Evolutionary conservation across 2,888 invertebrate species (phyloP).

Genomic region (Branchipolynoe longqiensis): DNA sequence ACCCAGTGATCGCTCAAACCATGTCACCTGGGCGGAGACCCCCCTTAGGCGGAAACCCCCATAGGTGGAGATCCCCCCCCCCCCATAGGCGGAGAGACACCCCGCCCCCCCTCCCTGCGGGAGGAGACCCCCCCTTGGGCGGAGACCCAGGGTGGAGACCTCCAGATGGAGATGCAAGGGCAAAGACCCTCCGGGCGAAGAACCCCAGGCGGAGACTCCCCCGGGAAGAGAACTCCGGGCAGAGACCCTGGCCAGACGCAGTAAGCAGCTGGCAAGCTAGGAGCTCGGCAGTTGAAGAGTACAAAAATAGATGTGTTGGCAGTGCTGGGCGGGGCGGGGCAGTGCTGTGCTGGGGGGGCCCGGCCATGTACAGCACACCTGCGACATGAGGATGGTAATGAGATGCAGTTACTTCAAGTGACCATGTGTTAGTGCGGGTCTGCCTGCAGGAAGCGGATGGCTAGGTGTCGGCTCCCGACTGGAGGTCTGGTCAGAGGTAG

Average conservation of each 20-base stretch:
- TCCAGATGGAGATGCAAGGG: too few relatives aligned
- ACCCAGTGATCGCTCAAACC: not conserved
- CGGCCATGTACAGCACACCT: not conserved
- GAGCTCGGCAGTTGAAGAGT: not conserved
- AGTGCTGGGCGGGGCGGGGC: not conserved
- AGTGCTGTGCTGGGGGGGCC: not conserved
- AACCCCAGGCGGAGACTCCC: too few relatives aligned
- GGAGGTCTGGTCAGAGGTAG: conserved; percentile 39
- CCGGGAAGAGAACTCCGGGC: too few relatives aligned
- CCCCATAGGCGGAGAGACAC: too few relatives aligned
- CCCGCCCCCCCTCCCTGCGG: too few relatives aligned
- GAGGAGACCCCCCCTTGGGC: too few relatives aligned
- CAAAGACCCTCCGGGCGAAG: too few relatives aligned
- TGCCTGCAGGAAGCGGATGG: not conserved
- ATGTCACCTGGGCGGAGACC: too few relatives aligned
- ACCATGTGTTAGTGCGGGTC: not conserved
- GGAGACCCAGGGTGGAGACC: too few relatives aligned
- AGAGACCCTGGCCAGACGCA: not conserved
- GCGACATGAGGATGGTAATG: conserved; percentile 19
- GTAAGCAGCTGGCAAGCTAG: not conserved
- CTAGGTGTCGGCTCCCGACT: not conserved
- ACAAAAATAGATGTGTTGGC: conserved; percentile 44
- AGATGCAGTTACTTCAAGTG: conserved; percentile 29
- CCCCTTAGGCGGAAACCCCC: too few relatives aligned
- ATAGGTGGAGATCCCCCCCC: too few relatives aligned